phyloP scores from a whole-genome alignment of 2,797 vertebrate genomes.

The Poeciliopsis gracilis region DNA sequence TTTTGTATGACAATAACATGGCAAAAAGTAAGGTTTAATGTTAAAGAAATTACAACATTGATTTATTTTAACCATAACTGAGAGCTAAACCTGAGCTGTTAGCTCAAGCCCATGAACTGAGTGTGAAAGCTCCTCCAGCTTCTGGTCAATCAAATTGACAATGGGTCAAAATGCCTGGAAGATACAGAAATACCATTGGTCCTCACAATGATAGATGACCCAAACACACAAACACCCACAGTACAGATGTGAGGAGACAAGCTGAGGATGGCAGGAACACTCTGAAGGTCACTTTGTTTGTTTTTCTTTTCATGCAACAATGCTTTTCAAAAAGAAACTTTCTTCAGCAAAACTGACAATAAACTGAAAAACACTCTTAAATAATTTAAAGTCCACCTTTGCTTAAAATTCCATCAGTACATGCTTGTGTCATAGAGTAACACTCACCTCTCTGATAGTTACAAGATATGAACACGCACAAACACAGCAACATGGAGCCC shows the following conservation, averaged over 20 bases:
- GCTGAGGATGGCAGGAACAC: constrained; percentile 12
- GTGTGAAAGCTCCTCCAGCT: constrained; percentile 1
- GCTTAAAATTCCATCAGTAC: not conserved
- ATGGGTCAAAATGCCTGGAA: constrained; percentile 3
- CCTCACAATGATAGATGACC: not conserved
- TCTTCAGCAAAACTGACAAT: not conserved
- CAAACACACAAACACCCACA: constrained; percentile 1
- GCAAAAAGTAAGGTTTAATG: not conserved
- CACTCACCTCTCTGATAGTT: not conserved
- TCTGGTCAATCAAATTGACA: not conserved
- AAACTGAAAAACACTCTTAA: not conserved
- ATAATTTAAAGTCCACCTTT: not conserved
- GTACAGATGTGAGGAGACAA: constrained; percentile 32
- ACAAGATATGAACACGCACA: not conserved
- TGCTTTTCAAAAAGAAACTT: not conserved
- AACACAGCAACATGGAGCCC: not conserved
- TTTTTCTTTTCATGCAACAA: not conserved
- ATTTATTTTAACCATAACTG: not conserved
- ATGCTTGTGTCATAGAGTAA: not conserved
- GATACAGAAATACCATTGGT: not conserved
- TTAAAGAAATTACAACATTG: not conserved
- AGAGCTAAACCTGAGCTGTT: not conserved
- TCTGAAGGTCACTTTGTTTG: constrained; percentile 15
- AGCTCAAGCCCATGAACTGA: not conserved
- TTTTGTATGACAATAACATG: not conserved